Conservation (phyloP, 2,113 vertebrate genomes). For the Tragulus kanchil region DNA sequence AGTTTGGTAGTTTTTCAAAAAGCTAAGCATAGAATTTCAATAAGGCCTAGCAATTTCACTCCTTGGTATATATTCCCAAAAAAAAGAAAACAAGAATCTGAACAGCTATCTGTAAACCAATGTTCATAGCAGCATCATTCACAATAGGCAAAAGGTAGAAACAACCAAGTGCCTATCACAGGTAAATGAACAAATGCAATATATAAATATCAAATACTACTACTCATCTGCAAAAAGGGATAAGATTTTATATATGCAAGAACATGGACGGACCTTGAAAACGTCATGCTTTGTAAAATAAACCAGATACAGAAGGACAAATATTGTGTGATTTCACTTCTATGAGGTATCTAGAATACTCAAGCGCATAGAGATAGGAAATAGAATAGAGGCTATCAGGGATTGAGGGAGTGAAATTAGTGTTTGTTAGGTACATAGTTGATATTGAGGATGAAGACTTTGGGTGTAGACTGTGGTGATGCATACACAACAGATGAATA, state of each 20-base stretch:
- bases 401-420: background rate
- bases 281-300: conserved; percentile 10
- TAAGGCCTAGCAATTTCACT: background rate
- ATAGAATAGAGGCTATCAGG: background rate
- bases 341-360: background rate
- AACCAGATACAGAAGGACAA: background rate
- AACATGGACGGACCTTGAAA: background rate
- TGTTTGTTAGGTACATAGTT: background rate
- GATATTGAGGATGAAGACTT: background rate
- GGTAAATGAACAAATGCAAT: background rate
- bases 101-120: background rate
- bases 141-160: background rate
- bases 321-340: background rate
- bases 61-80: background rate
- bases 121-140: background rate
- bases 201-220: background rate
- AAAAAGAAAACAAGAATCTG: background rate
- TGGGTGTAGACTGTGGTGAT: background rate
- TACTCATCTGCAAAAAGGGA: background rate
- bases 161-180: background rate
- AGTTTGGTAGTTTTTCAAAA: background rate
- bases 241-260: background rate
- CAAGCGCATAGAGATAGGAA: background rate
- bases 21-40: background rate
- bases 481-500: background rate